Evolutionary conservation across 2,888 invertebrate genomes (phyloP).

Genomic region (Cataglyphis livida): DNA sequence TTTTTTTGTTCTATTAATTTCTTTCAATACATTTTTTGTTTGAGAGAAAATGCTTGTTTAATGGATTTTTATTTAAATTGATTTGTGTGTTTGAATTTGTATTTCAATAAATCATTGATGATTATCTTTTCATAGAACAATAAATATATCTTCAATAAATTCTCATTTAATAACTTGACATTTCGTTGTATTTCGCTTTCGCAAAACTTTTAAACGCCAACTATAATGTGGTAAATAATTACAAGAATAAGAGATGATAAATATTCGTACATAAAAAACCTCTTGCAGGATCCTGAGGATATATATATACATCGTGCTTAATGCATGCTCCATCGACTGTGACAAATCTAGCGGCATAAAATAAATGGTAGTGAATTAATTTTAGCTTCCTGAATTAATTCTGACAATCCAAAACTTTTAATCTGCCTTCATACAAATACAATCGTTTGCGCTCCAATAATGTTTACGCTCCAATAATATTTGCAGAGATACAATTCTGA

Average conservation of each 20-base stretch:
- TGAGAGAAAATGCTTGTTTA: not conserved
- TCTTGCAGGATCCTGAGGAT: not conserved
- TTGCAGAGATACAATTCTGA: not conserved
- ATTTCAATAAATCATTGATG: constrained; percentile 19
- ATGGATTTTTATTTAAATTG: constrained; percentile 6
- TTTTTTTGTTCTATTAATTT: not conserved
- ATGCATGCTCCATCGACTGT: constrained; percentile 36
- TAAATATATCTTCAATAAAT: constrained; percentile 22
- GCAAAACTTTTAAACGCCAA: not conserved
- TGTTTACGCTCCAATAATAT: constrained; percentile 3
- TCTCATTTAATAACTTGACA: not conserved
- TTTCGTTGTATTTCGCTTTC: constrained; percentile 22
- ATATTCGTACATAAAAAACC: too few species aligned
- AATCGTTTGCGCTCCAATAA: not conserved
- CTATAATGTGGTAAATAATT: not conserved
- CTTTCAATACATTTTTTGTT: not conserved
- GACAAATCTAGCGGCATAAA: constrained; percentile 23
- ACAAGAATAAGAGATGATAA: not conserved
- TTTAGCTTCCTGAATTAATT: not conserved
- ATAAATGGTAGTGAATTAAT: constrained; percentile 40
- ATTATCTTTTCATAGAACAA: not conserved
- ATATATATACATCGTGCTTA: not conserved
- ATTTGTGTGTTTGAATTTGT: not conserved
- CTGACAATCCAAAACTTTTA: constrained; percentile 6
- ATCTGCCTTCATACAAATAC: not conserved